These are phyloP conservation scores for Phengaris alcon DNA, from an alignment of 2,888 invertebrate species.

Conservation along the genomic window DNA sequence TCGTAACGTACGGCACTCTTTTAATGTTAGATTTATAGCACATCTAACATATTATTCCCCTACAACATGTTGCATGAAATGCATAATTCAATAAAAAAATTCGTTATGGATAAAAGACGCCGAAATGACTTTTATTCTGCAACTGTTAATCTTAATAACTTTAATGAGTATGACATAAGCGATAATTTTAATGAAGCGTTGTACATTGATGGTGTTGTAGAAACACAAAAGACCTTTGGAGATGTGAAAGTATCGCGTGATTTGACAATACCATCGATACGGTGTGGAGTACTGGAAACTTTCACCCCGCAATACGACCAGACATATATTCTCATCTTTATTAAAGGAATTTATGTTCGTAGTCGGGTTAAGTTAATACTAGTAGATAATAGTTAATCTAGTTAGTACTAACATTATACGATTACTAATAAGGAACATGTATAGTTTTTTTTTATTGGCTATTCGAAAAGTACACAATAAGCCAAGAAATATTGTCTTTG, in stretches of 20 bases:
- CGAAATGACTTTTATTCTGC: background rate
- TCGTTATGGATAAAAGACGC: background rate
- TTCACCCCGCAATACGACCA: constrained; percentile 5
- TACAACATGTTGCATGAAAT: background rate
- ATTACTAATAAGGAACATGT: too few species aligned
- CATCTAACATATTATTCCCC: background rate
- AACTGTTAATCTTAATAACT: background rate
- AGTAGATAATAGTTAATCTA: too few species aligned
- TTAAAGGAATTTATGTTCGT: background rate
- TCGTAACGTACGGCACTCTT: background rate
- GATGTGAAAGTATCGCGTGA: constrained; percentile 21
- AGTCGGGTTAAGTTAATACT: too few species aligned
- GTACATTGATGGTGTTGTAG: background rate
- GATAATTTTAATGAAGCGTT: background rate
- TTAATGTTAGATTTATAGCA: background rate
- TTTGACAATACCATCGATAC: constrained; percentile 25
- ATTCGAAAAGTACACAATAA: too few species aligned
- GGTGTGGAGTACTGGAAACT: background rate
- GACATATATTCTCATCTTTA: constrained; percentile 7
- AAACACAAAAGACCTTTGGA: background rate
- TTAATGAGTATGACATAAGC: constrained; percentile 5
- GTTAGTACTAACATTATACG: too few species aligned
- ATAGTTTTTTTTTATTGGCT: too few species aligned
- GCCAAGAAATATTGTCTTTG: too few species aligned
- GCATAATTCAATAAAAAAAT: background rate